phyloP scores from a whole-genome alignment of 2,888 invertebrate genomes.

The Copidosoma aretas region DNA sequence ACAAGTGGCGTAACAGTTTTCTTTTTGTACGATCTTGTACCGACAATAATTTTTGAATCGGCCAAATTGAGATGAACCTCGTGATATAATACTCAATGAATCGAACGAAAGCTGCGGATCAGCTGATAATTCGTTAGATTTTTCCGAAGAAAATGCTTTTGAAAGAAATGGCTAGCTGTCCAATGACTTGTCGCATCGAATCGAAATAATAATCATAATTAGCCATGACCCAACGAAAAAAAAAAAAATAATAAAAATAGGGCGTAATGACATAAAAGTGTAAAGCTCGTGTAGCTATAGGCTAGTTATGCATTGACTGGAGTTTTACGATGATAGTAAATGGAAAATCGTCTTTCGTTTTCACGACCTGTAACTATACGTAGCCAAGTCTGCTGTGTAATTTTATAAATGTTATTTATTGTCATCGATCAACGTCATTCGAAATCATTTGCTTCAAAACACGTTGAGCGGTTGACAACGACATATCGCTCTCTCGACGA shows the following conservation, averaged over 20 bases:
- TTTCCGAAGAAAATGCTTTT: constrained; percentile 8
- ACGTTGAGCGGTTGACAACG: constrained; percentile 18
- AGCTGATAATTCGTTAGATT: constrained; percentile 19
- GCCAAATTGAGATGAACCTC: constrained; percentile 34
- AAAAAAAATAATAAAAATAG: too few relatives aligned
- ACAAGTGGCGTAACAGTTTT: background rate
- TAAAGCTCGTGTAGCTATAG: constrained; percentile 47
- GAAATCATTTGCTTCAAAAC: constrained; percentile 24
- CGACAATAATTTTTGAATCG: constrained; percentile 41
- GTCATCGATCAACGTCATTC: constrained; percentile 35
- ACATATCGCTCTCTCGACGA: constrained; percentile 33
- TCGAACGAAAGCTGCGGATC: background rate
- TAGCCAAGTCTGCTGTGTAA: constrained; percentile 41
- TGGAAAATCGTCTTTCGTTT: constrained; percentile 36
- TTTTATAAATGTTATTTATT: constrained; percentile 42
- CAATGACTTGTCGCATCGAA: constrained; percentile 27
- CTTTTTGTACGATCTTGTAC: constrained; percentile 28
- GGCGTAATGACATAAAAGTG: constrained; percentile 40
- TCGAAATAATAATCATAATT: constrained; percentile 17
- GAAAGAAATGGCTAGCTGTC: constrained; percentile 41
- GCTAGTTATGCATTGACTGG: constrained; percentile 48
- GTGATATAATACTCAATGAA: constrained; percentile 37
- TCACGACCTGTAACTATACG: constrained; percentile 23
- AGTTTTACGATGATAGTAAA: constrained; percentile 40
- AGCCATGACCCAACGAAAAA: constrained; percentile 40